These are phyloP conservation scores for Latrodectus elegans DNA, from an alignment of 2,888 invertebrate species.

Conservation along the genomic window DNA sequence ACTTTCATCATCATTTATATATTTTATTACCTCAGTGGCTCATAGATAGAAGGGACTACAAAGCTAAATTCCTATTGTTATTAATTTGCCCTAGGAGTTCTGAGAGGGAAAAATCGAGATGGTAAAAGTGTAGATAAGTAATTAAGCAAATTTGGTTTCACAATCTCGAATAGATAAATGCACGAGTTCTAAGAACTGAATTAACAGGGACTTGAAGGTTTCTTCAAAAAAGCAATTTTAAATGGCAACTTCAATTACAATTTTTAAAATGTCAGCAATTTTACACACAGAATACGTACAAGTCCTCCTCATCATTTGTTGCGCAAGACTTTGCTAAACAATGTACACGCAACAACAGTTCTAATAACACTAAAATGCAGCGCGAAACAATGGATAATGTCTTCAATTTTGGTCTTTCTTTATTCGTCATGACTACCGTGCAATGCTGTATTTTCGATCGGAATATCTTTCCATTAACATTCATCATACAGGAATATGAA, in stretches of 20 bases:
- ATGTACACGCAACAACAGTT: slow-evolving; percentile 53
- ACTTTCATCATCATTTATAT: slow-evolving; percentile 35
- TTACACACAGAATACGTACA: slow-evolving; percentile 56
- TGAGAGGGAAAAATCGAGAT: slow-evolving; percentile 31
- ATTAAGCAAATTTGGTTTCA: slow-evolving; percentile 65
- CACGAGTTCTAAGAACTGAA: slow-evolving; percentile 57
- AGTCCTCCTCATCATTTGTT: slow-evolving; percentile 46
- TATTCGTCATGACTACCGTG: slow-evolving; percentile 65
- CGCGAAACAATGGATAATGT: slow-evolving; percentile 66
- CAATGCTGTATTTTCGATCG: slow-evolving; percentile 60
- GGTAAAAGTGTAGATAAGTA: slow-evolving; percentile 65
- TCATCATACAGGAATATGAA: slow-evolving; percentile 67
- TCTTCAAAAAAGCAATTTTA: background rate
- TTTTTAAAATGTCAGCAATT: slow-evolving; percentile 29
- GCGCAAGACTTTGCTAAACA: slow-evolving; percentile 47
- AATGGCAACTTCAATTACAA: slow-evolving; percentile 55
- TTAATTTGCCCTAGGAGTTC: slow-evolving; percentile 17
- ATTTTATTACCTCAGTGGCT: slow-evolving; percentile 46
- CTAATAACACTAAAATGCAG: slow-evolving; percentile 67
- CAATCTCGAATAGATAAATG: slow-evolving; percentile 54
- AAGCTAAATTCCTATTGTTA: slow-evolving; percentile 15
- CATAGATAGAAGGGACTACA: slow-evolving; percentile 12
- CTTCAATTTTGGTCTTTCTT: slow-evolving; percentile 68
- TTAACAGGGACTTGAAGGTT: slow-evolving; percentile 60
- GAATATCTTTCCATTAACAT: slow-evolving; percentile 66